Evolutionary conservation across 2,797 vertebrate genomes (phyloP).

Genomic region (Salarias fasciatus): DNA sequence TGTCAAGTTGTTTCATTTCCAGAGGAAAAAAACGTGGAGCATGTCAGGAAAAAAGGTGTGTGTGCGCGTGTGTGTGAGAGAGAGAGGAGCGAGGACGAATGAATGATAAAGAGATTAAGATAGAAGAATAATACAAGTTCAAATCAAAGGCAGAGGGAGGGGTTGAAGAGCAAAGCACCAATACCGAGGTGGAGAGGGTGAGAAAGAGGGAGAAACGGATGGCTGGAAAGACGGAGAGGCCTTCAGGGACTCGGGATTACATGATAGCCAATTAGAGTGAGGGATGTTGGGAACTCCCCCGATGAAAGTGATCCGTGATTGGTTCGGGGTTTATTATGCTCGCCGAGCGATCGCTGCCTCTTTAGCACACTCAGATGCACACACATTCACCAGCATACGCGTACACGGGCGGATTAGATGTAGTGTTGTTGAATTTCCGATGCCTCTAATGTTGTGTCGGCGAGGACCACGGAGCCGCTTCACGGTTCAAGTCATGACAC

Average conservation of each 20-base stretch:
- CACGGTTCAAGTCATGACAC: slow-evolving; percentile 10
- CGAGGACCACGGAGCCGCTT: slow-evolving; percentile 6
- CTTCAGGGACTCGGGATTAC: slow-evolving; percentile 68
- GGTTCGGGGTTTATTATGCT: slow-evolving; percentile 65
- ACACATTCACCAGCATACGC: slow-evolving; percentile 20
- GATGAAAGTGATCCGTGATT: slow-evolving; percentile 76
- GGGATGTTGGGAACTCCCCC: slow-evolving; percentile 67
- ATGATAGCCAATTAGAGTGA: slow-evolving; percentile 73
- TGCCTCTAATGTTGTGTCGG: slow-evolving; percentile 10
- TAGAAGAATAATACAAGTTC: slow-evolving; percentile 1
- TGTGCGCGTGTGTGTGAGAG: slow-evolving; percentile 20
- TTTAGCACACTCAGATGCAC: slow-evolving; percentile 43
- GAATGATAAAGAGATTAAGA: not conserved
- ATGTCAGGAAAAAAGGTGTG: not conserved
- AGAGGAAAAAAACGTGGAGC: not conserved
- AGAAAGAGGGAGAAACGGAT: slow-evolving; percentile 40
- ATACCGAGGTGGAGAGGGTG: slow-evolving; percentile 11
- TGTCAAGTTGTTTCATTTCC: slow-evolving; percentile 32
- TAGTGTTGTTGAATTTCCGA: slow-evolving; percentile 27
- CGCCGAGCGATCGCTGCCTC: slow-evolving; percentile 41
- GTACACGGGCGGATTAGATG: slow-evolving; percentile 26
- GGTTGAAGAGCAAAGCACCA: not conserved
- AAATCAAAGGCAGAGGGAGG: slow-evolving; percentile 4
- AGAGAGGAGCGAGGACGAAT: not conserved
- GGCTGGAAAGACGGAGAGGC: slow-evolving; percentile 40